A percentile compares a stretch with the other conserved stretches of the same genome.
These are phyloP conservation scores for Nineta flava DNA, from an alignment of 2,888 invertebrate species.

Conservation along the genomic window DNA sequence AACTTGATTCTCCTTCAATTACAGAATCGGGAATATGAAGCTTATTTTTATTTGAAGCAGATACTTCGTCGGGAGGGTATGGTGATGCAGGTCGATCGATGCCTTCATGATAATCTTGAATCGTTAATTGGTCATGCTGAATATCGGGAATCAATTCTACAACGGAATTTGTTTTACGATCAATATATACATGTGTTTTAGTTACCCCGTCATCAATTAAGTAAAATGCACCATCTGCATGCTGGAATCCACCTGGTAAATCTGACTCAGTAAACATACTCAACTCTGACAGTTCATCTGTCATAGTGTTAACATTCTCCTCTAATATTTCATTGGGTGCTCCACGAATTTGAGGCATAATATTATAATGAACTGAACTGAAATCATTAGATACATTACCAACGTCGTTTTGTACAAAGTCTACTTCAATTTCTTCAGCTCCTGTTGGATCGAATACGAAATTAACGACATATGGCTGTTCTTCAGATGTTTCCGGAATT, in stretches of 20 bases:
- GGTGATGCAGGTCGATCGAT: slow-evolving; percentile 9
- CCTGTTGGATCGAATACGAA: background rate
- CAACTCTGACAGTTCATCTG: slow-evolving; percentile 4
- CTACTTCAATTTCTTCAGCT: background rate
- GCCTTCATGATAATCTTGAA: slow-evolving; percentile 2
- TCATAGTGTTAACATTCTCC: background rate
- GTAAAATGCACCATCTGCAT: background rate
- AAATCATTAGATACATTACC: slow-evolving; percentile 5
- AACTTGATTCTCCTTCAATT: slow-evolving; percentile 5
- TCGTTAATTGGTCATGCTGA: background rate
- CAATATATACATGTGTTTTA: slow-evolving; percentile 2
- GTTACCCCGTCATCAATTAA: background rate
- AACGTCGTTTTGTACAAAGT: background rate
- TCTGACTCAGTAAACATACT: slow-evolving; percentile 6
- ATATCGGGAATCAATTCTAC: slow-evolving; percentile 2
- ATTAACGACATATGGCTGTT: slow-evolving; percentile 3
- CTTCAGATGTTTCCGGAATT: background rate
- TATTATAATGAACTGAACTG: background rate
- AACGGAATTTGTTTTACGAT: background rate
- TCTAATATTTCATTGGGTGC: background rate
- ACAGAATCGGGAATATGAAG: slow-evolving; percentile 3
- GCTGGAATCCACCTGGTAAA: background rate
- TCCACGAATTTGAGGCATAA: background rate
- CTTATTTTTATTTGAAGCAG: background rate
- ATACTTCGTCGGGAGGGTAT: slow-evolving; percentile 9